Percentiles rank a stretch among this genome's conserved stretches.
These are phyloP conservation scores for Proteles cristata DNA, from an alignment of 2,113 vertebrate species.

Conservation along the genomic window DNA sequence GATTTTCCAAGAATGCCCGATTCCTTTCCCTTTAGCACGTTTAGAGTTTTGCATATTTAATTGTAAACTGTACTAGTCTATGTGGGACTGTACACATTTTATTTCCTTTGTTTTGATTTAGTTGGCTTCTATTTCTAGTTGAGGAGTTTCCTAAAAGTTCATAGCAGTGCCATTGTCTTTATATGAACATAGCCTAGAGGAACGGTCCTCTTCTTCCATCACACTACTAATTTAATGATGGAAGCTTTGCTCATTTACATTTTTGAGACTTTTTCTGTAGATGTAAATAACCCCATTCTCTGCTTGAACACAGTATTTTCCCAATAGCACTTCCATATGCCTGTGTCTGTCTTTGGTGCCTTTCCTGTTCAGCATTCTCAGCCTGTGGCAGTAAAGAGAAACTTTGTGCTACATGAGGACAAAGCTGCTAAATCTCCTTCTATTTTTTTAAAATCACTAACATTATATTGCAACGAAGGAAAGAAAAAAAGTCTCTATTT, in stretches of 20 bases:
- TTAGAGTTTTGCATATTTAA: conserved; percentile 91
- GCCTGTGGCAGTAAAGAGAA: conserved; percentile 91
- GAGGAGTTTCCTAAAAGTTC: conserved; percentile 79
- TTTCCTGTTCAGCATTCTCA: conserved; percentile 91
- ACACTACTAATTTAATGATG: conserved; percentile 79
- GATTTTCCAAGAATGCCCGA: conserved; percentile 76
- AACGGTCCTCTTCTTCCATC: conserved; percentile 75
- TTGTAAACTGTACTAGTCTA: conserved; percentile 91
- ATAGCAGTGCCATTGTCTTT: conserved; percentile 83
- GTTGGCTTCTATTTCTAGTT: conserved; percentile 80
- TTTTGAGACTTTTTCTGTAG: conserved; percentile 82
- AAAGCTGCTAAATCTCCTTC: conserved; percentile 92
- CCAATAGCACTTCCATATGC: conserved; percentile 82
- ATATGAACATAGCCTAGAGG: conserved; percentile 83
- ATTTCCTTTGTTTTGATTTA: conserved; percentile 82
- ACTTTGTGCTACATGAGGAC: conserved; percentile 89
- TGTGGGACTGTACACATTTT: conserved; percentile 89
- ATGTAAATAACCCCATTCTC: conserved; percentile 86
- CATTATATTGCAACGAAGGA: conserved; percentile 91
- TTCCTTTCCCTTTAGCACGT: conserved; percentile 85
- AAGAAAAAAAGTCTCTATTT: conserved; percentile 89
- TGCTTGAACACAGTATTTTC: conserved; percentile 84
- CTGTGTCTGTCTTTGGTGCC: conserved; percentile 93
- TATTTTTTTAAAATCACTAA: conserved; percentile 92
- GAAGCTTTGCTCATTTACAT: conserved; percentile 81